Evolutionary conservation across 2,888 invertebrate genomes (phyloP).

Genomic region (Theretra japonica): DNA sequence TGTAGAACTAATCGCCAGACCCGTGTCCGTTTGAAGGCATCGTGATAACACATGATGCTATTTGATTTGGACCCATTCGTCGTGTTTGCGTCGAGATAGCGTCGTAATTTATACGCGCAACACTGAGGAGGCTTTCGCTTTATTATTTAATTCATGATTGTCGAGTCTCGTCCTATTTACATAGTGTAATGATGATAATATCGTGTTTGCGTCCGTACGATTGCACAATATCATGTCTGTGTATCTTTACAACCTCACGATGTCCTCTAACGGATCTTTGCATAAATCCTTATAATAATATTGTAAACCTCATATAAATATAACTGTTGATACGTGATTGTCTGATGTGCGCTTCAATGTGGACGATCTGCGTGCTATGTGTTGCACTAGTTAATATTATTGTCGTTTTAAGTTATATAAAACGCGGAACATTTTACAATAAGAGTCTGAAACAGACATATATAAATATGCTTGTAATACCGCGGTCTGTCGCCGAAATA

Average conservation of each 20-base stretch:
- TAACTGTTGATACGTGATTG: conserved; percentile 38
- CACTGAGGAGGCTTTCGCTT: conserved; percentile 71
- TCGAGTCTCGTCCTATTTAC: conserved; percentile 67
- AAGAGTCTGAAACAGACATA: no score
- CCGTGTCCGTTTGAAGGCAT: conserved; percentile 74
- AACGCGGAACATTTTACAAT: no score
- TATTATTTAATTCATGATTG: conserved; percentile 77
- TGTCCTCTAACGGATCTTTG: conserved; percentile 56
- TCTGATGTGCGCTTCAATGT: conserved; percentile 3
- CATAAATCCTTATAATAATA: conserved; percentile 55
- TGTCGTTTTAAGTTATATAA: background rate
- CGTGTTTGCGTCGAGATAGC: conserved; percentile 73
- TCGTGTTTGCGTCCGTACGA: conserved; percentile 61
- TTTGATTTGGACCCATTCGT: conserved; percentile 69
- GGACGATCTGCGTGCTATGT: background rate
- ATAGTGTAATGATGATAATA: conserved; percentile 51
- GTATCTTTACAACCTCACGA: conserved; percentile 47
- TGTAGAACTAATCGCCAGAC: background rate
- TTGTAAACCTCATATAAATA: conserved; percentile 46
- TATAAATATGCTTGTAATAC: no score
- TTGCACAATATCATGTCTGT: conserved; percentile 57
- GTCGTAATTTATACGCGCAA: conserved; percentile 73
- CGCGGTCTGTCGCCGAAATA: no score
- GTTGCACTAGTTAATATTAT: background rate
- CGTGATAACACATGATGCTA: conserved; percentile 73